phyloP scores from a whole-genome alignment of 2,113 vertebrate genomes.

The Alethe castanea region DNA sequence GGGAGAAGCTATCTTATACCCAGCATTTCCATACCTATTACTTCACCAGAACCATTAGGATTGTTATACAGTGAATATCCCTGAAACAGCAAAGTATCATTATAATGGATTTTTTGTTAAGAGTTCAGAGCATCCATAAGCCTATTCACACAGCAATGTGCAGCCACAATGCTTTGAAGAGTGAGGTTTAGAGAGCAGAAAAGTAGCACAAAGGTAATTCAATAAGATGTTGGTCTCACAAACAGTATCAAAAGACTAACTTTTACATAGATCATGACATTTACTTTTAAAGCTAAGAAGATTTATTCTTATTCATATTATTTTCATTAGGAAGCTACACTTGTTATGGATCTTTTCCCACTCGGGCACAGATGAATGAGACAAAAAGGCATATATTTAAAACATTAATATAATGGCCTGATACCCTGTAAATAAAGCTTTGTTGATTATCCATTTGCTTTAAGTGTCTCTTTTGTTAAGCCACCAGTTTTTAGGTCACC shows the following conservation, averaged over 20 bases:
- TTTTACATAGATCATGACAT: slow-evolving; percentile 38
- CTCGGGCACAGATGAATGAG: neutral
- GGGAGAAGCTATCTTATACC: slow-evolving; percentile 14
- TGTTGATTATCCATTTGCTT: slow-evolving; percentile 40
- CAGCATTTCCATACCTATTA: slow-evolving; percentile 51
- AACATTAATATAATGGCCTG: slow-evolving; percentile 31
- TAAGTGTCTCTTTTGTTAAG: slow-evolving; percentile 34
- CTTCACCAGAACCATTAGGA: slow-evolving; percentile 52
- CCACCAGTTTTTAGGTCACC: slow-evolving; percentile 29
- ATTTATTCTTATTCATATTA: slow-evolving; percentile 40
- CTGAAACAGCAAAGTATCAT: slow-evolving; percentile 48
- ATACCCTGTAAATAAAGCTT: slow-evolving; percentile 55
- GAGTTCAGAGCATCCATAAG: slow-evolving; percentile 52
- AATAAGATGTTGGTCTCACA: slow-evolving; percentile 57
- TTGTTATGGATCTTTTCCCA: slow-evolving; percentile 20
- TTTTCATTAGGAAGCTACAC: slow-evolving; percentile 43
- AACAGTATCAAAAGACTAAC: slow-evolving; percentile 66
- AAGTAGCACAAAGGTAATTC: slow-evolving; percentile 59
- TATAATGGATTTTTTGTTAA: slow-evolving; percentile 58
- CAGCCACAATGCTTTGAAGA: slow-evolving; percentile 48
- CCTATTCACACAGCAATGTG: slow-evolving; percentile 41
- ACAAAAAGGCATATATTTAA: slow-evolving; percentile 34
- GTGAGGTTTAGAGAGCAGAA: slow-evolving; percentile 41
- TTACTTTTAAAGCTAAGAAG: slow-evolving; percentile 50
- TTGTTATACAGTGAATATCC: slow-evolving; percentile 52